These are phyloP conservation scores for Tetramorium simillimum DNA, from an alignment of 1,140 invertebrate genomes.

Conservation along the genomic window DNA sequence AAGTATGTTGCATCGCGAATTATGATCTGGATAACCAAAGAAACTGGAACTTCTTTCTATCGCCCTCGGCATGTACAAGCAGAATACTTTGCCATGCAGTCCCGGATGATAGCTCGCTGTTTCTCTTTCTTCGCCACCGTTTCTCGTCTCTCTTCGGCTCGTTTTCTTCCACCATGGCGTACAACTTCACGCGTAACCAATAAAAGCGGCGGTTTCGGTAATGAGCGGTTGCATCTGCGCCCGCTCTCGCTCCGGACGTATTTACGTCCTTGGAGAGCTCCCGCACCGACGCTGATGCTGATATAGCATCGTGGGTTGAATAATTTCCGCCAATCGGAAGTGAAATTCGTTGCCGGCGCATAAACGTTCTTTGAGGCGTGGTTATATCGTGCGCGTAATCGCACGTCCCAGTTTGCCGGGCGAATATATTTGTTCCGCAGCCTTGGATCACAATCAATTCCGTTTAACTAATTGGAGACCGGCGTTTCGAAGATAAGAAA, in stretches of 20 bases:
- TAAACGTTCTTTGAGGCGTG: conserved; percentile 19
- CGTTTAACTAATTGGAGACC: conserved; percentile 29
- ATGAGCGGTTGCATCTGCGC: conserved; percentile 73
- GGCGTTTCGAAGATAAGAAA: not conserved
- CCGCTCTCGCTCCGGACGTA: conserved; percentile 40
- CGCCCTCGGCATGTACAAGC: conserved; percentile 64
- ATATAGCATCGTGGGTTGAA: conserved; percentile 36
- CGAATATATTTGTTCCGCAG: conserved; percentile 43
- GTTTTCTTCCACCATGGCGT: conserved; percentile 67
- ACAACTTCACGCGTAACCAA: conserved; percentile 75
- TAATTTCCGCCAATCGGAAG: conserved; percentile 71
- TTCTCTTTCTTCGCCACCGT: conserved; percentile 29
- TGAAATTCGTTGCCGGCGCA: conserved; percentile 65
- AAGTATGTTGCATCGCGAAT: conserved; percentile 59
- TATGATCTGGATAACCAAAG: conserved; percentile 56
- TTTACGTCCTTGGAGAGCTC: conserved; percentile 63
- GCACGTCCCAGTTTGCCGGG: conserved; percentile 26
- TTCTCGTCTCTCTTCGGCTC: conserved; percentile 36
- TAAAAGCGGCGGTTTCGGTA: conserved; percentile 77
- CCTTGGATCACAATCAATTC: conserved; percentile 15
- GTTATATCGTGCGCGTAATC: conserved; percentile 41
- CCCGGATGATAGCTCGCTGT: conserved; percentile 62
- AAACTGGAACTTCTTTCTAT: conserved; percentile 53
- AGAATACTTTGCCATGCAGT: conserved; percentile 59
- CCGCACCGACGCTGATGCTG: conserved; percentile 36